Evolutionary conservation across 2,888 invertebrate species (phyloP).

Genomic region (Nephrotoma appendiculata): DNA sequence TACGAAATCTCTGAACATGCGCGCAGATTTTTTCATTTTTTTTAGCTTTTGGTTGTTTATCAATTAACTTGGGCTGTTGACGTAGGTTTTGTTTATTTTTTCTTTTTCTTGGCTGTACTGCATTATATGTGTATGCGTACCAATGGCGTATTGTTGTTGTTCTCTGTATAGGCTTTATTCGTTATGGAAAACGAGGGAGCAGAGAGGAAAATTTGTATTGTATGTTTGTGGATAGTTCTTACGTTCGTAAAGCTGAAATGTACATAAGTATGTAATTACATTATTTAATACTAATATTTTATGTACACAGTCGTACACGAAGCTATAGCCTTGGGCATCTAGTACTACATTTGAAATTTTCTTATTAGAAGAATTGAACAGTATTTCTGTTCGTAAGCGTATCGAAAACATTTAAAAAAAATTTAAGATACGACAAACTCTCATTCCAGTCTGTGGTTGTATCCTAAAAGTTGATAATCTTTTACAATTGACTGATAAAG

Average conservation of each 20-base stretch:
- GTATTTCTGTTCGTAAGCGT: too few relatives aligned
- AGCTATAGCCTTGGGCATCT: too few relatives aligned
- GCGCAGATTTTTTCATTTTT: background rate
- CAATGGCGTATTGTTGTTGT: background rate
- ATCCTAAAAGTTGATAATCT: too few relatives aligned
- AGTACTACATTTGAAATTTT: too few relatives aligned
- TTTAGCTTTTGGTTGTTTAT: background rate
- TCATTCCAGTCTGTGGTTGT: too few relatives aligned
- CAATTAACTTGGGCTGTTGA: background rate
- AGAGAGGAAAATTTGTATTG: background rate
- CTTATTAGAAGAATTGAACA: too few relatives aligned
- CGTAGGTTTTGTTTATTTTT: background rate
- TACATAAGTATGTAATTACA: background rate
- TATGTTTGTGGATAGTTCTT: background rate
- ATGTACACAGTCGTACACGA: background rate
- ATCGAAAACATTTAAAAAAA: too few relatives aligned
- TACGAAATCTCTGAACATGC: background rate
- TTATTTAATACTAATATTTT: background rate
- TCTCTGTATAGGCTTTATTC: background rate
- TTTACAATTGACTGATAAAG: too few relatives aligned
- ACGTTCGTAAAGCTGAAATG: background rate
- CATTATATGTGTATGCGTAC: background rate
- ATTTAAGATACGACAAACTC: too few relatives aligned
- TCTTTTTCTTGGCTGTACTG: background rate
- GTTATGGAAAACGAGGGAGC: background rate